Evolutionary conservation across 2,797 vertebrate genomes (phyloP).

Genomic region (Acanthurus tractus): DNA sequence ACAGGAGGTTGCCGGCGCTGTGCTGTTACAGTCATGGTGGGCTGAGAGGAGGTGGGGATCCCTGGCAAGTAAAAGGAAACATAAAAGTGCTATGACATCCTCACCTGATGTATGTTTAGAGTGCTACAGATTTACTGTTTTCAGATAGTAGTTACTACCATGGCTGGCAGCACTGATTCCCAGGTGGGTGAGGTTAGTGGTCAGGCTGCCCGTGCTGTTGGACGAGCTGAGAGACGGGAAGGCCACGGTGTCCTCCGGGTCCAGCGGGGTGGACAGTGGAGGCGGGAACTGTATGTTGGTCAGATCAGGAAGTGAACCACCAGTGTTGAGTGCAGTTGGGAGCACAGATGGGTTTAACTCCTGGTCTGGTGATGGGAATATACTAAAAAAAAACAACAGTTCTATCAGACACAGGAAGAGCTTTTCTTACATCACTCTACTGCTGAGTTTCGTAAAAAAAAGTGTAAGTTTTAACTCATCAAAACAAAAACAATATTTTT

Average conservation of each 20-base stretch:
- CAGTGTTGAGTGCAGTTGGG: conserved; percentile 93
- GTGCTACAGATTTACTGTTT: neutral
- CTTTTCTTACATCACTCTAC: neutral
- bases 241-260: conserved; percentile 92
- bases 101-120: neutral
- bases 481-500: neutral
- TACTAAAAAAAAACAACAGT: conserved; percentile 82
- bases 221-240: conserved; percentile 92
- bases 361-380: conserved; percentile 97
- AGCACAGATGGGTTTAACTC: conserved; percentile 91
- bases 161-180: conserved; percentile 91
- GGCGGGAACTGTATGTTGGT: conserved; percentile 99
- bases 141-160: conserved; percentile 77
- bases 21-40: conserved; percentile 83
- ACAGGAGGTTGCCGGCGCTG: conserved; percentile 88
- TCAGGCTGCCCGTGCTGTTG: conserved; percentile 93
- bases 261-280: conserved; percentile 95
- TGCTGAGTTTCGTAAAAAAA: neutral
- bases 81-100: neutral
- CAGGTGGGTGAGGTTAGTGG: conserved; percentile 95
- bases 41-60: conserved; percentile 86
- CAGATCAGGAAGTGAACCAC: conserved; percentile 96
- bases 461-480: neutral
- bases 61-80: conserved; percentile 73
- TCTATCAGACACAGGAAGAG: conserved; percentile 5